A percentile compares a stretch with the other conserved stretches of the same genome.
Evolutionary conservation across 2,888 invertebrate genomes (phyloP).

Genomic region (Eulithis testata): DNA sequence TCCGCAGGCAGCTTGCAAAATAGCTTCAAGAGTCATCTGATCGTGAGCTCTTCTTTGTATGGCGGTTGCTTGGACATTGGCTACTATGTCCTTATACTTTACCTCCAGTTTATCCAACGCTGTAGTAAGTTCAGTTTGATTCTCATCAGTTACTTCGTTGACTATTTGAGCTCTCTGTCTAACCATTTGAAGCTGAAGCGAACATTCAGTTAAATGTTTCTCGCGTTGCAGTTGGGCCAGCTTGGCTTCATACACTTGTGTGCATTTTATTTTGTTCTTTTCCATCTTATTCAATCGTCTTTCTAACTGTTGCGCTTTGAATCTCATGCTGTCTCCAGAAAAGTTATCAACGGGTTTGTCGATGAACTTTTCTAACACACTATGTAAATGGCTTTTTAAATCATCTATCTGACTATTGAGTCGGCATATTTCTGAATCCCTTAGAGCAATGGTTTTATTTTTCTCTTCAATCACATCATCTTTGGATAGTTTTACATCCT

Average conservation of each 20-base stretch:
- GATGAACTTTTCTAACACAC: slow-evolving; percentile 55
- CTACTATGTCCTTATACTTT: slow-evolving; percentile 76
- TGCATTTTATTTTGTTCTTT: slow-evolving; percentile 63
- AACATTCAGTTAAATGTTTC: slow-evolving; percentile 70
- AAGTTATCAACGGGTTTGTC: slow-evolving; percentile 54
- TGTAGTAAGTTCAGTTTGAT: slow-evolving; percentile 61
- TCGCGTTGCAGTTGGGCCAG: slow-evolving; percentile 66
- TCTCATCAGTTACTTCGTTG: slow-evolving; percentile 65
- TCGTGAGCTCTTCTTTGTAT: slow-evolving; percentile 74
- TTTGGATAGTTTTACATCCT: slow-evolving; percentile 47
- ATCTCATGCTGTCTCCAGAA: slow-evolving; percentile 47
- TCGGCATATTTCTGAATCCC: slow-evolving; percentile 59
- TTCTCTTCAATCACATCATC: slow-evolving; percentile 57
- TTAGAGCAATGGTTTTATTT: slow-evolving; percentile 56
- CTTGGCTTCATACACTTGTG: slow-evolving; percentile 64
- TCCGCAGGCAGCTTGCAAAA: slow-evolving; percentile 66
- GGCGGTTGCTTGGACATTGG: slow-evolving; percentile 73
- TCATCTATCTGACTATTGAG: slow-evolving; percentile 60
- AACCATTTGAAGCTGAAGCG: slow-evolving; percentile 69
- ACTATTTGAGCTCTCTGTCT: slow-evolving; percentile 70
- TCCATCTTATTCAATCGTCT: slow-evolving; percentile 68
- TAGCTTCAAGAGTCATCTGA: slow-evolving; percentile 68
- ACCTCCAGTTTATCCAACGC: slow-evolving; percentile 70
- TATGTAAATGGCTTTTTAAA: slow-evolving; percentile 58
- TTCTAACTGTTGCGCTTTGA: slow-evolving; percentile 61